phyloP scores from a whole-genome alignment of 1,140 invertebrate genomes.

The Aphis gossypii region DNA sequence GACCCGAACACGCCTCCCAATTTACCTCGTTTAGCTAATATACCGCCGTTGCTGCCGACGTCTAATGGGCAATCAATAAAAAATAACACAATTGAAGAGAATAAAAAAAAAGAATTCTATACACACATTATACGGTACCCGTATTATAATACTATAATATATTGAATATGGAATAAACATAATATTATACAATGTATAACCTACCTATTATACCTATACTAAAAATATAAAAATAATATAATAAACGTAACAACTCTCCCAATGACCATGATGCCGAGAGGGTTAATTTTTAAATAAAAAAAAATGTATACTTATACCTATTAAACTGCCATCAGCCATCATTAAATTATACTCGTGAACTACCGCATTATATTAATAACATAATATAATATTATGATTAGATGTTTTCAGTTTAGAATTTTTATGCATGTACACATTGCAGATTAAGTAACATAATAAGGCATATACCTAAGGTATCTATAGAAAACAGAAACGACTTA shows the following conservation, averaged over 20 bases:
- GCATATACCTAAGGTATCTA: not conserved
- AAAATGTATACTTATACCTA: not conserved
- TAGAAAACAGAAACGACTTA: not conserved
- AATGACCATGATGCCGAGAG: not conserved
- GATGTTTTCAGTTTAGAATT: not conserved
- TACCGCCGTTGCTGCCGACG: not conserved
- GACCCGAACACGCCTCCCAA: slow-evolving; percentile 35
- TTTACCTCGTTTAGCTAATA: slow-evolving; percentile 36
- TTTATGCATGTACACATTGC: not conserved
- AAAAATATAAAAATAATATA: not conserved
- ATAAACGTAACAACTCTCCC: not conserved
- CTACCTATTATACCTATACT: not conserved
- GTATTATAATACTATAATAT: not conserved
- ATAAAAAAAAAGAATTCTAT: not conserved
- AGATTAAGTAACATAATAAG: not conserved
- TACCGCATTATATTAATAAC: not conserved
- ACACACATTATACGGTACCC: not conserved
- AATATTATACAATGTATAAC: not conserved
- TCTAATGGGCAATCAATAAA: slow-evolving; percentile 35
- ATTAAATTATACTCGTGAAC: not conserved
- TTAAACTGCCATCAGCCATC: not conserved
- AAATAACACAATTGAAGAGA: not conserved
- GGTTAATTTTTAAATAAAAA: not conserved
- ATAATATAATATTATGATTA: not conserved
- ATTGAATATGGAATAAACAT: not conserved